Percentiles rank a stretch among this genome's conserved stretches.
phyloP scores from a whole-genome alignment of 1,140 invertebrate species.

The Bemisia tabaci region DNA sequence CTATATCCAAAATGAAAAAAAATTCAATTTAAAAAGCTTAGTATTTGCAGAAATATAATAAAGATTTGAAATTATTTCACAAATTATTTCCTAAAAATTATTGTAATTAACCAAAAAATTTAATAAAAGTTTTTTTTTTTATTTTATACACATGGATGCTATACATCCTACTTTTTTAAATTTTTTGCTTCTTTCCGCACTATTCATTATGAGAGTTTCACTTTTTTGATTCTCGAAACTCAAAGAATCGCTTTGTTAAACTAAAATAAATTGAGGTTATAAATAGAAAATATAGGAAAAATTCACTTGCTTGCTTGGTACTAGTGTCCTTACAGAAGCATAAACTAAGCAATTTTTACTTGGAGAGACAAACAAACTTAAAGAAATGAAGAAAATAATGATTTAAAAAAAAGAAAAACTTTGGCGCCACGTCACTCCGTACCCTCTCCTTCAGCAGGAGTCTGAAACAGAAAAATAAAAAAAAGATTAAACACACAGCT shows the following conservation, averaged over 20 bases:
- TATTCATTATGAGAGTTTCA: neutral
- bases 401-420: neutral
- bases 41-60: neutral
- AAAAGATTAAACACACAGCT: too few species aligned
- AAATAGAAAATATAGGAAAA: neutral
- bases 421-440: neutral
- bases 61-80: neutral
- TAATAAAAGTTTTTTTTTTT: neutral
- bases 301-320: neutral
- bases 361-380: too few species aligned
- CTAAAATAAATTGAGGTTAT: neutral
- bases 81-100: slow-evolving; percentile 1
- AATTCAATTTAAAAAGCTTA: neutral
- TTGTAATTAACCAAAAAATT: neutral
- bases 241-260: neutral
- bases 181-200: neutral
- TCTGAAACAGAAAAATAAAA: neutral
- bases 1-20: neutral
- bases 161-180: neutral
- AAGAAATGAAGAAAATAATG: too few species aligned
- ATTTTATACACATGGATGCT: too few species aligned
- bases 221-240: neutral
- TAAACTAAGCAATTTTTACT: neutral
- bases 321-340: neutral
- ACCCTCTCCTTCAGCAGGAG: neutral